phyloP scores from a whole-genome alignment of 2,888 invertebrate genomes.

The Drosophila pegasa region DNA sequence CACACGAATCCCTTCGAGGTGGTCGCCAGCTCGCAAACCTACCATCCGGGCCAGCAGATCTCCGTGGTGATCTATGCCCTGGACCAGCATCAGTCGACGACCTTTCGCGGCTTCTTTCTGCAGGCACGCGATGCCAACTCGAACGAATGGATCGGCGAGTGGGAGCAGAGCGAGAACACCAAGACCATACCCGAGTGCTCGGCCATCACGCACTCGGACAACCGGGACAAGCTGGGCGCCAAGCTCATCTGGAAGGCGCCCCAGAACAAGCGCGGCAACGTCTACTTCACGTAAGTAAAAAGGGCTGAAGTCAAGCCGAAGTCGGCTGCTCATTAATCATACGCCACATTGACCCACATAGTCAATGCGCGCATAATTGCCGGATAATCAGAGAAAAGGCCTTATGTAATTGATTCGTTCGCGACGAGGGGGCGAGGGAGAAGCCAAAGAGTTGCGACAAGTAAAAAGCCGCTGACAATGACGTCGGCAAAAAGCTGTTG shows the following conservation, averaged over 20 bases:
- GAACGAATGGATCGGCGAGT: constrained; percentile 91
- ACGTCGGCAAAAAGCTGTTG: constrained; percentile 58
- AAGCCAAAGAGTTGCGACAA: constrained; percentile 50
- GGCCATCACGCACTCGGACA: constrained; percentile 92
- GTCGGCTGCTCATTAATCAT: constrained; percentile 73
- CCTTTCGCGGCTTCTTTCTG: constrained; percentile 93
- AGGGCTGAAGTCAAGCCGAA: neutral
- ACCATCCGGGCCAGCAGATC: constrained; percentile 89
- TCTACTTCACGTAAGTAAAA: constrained; percentile 92
- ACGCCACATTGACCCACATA: constrained; percentile 70
- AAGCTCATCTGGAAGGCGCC: constrained; percentile 92
- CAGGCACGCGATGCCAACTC: constrained; percentile 91
- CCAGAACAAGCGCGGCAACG: constrained; percentile 87
- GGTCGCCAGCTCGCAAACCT: constrained; percentile 88
- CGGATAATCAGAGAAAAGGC: constrained; percentile 63
- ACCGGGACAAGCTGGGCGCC: constrained; percentile 90
- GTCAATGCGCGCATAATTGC: constrained; percentile 63
- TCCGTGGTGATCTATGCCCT: constrained; percentile 85
- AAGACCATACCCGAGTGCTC: constrained; percentile 92
- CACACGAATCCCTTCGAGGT: constrained; percentile 89
- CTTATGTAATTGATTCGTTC: constrained; percentile 70
- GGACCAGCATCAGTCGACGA: constrained; percentile 66
- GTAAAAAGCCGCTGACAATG: constrained; percentile 45
- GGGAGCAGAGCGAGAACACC: constrained; percentile 90
- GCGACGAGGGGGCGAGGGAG: neutral